Percentiles rank a stretch among this genome's conserved stretches.
phyloP scores from a whole-genome alignment of 1,140 invertebrate species.

The Drosophila dunni region DNA sequence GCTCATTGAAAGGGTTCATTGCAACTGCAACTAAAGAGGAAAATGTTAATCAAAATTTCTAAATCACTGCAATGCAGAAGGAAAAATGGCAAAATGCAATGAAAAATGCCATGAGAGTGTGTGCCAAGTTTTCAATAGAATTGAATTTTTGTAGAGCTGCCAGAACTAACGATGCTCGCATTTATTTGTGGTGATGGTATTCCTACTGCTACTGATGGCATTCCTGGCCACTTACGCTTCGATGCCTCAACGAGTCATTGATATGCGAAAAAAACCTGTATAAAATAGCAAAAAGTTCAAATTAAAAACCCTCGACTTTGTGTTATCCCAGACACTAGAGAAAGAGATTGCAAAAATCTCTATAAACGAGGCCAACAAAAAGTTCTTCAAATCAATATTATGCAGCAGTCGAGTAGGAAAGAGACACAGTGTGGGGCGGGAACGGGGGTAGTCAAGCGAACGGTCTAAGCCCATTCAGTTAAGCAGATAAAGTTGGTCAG shows the following conservation, averaged over 20 bases:
- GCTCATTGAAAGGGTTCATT: constrained; percentile 17
- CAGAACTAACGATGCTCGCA: constrained; percentile 15
- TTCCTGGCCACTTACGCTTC: constrained; percentile 48
- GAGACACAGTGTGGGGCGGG: not conserved
- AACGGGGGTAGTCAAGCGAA: not conserved
- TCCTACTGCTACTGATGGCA: constrained; percentile 5
- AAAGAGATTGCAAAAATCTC: constrained; percentile 34
- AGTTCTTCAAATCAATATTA: constrained; percentile 70
- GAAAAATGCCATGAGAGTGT: constrained; percentile 8
- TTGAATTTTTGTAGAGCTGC: constrained; percentile 39
- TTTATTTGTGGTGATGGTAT: constrained; percentile 26
- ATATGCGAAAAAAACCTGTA: constrained; percentile 32
- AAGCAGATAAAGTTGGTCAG: constrained; percentile 26
- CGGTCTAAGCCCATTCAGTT: constrained; percentile 14
- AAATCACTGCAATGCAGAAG: constrained; percentile 46
- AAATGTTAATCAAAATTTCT: constrained; percentile 52
- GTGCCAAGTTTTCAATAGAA: constrained; percentile 54
- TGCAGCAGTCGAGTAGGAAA: constrained; percentile 38
- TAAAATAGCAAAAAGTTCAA: constrained; percentile 65
- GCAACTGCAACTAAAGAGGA: not conserved
- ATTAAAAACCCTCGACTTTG: constrained; percentile 77
- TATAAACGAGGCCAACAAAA: constrained; percentile 30
- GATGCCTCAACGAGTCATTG: constrained; percentile 55
- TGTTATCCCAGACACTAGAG: constrained; percentile 68
- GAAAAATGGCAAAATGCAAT: not conserved